A percentile compares a stretch with the other conserved stretches of the same genome.
phyloP scores from a whole-genome alignment of 2,113 vertebrate species.

The Dipodomys ordii region DNA sequence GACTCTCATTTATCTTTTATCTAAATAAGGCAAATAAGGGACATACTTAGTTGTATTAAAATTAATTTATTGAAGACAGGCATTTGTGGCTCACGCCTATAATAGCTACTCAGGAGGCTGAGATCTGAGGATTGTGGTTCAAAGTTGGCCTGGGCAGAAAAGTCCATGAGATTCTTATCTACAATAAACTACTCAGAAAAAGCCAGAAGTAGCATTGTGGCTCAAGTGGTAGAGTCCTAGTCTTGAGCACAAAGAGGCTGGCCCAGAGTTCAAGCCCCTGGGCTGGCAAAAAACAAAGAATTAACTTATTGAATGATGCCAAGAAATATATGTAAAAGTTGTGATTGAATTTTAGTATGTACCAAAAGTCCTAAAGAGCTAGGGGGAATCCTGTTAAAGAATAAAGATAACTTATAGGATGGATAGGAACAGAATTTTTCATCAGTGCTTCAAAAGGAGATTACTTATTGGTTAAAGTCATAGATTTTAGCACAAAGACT shows the following conservation, averaged over 20 bases:
- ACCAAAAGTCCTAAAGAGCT: not conserved
- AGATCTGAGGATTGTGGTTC: no score
- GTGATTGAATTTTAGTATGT: not conserved
- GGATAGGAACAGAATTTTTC: not conserved
- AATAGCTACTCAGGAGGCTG: no score
- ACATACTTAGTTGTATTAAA: slow-evolving; percentile 34
- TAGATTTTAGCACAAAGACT: not conserved
- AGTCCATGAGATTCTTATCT: no score
- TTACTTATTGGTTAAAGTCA: not conserved
- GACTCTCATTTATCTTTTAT: slow-evolving; percentile 38
- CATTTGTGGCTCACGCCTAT: no score
- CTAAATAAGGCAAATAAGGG: slow-evolving; percentile 6
- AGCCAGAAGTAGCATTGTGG: no score
- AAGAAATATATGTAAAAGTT: slow-evolving; percentile 32
- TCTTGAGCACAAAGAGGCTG: no score
- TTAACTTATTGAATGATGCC: slow-evolving; percentile 9
- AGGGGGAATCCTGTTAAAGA: not conserved
- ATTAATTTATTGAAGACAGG: not conserved
- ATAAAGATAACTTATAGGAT: not conserved
- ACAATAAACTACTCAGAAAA: no score
- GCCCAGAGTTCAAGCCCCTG: no score
- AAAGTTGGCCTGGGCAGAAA: no score
- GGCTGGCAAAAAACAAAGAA: no score
- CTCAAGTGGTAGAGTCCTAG: no score
- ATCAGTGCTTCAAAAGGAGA: not conserved